Percentiles rank a stretch among this genome's conserved stretches.
Conservation (phyloP, 1,140 invertebrate genomes). For the Eciton burchellii region DNA sequence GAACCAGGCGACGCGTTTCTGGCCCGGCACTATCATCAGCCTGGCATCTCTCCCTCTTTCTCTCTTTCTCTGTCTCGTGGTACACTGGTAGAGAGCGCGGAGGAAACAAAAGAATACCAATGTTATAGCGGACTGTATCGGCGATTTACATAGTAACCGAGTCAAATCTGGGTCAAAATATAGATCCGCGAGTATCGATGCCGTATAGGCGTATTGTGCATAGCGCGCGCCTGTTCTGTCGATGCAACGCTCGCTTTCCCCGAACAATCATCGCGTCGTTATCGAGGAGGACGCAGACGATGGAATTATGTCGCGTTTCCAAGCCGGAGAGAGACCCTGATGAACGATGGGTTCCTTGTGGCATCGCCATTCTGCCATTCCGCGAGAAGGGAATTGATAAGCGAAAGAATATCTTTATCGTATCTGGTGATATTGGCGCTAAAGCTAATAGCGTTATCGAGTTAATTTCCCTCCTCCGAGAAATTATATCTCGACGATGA, state of each 20-base stretch:
- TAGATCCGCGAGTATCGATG: constrained; percentile 32
- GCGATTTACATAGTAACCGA: constrained; percentile 57
- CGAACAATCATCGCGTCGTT: not conserved
- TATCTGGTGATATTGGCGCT: not conserved
- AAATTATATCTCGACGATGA: no score
- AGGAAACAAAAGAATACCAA: constrained; percentile 48
- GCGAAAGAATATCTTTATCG: not conserved
- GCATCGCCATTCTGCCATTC: no score
- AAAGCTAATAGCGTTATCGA: no score
- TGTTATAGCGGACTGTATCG: constrained; percentile 18
- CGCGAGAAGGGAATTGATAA: not conserved
- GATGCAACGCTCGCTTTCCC: constrained; percentile 30
- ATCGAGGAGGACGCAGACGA: not conserved
- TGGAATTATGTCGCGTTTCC: constrained; percentile 7
- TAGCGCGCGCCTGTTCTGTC: not conserved
- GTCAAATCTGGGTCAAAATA: constrained; percentile 54
- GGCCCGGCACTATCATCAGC: constrained; percentile 52
- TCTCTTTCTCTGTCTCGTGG: constrained; percentile 10
- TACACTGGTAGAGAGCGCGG: no score
- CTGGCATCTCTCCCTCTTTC: constrained; percentile 27
- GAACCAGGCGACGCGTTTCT: constrained; percentile 52
- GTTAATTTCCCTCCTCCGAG: no score
- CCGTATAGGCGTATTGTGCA: not conserved
- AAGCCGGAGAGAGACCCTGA: not conserved
- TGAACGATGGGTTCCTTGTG: not conserved